Percentiles rank a stretch among this genome's conserved stretches.
Evolutionary conservation across 2,113 vertebrate species (phyloP).

Genomic region (Melanocharis versteri): DNA sequence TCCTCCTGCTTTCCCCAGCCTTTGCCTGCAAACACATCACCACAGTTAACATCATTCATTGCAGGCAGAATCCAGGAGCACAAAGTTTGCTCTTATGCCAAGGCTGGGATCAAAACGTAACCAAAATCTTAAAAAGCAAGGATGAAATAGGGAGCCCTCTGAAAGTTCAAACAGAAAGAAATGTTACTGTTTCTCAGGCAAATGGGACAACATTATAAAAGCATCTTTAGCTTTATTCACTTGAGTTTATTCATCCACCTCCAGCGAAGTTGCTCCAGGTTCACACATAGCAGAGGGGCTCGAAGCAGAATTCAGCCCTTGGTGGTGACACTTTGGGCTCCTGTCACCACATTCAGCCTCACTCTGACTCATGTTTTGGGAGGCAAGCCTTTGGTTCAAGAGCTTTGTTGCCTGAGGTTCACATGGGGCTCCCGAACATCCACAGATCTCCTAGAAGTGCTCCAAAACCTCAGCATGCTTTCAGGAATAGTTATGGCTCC

Average conservation of each 20-base stretch:
- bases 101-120: background rate
- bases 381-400: background rate
- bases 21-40: background rate
- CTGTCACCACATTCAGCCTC: background rate
- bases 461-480: background rate
- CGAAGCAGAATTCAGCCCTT: background rate
- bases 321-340: background rate
- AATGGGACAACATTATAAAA: background rate
- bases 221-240: background rate
- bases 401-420: background rate
- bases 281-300: background rate
- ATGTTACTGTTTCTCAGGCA: background rate
- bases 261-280: background rate
- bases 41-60: background rate
- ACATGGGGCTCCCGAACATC: background rate
- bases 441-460: background rate
- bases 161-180: background rate
- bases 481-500: background rate
- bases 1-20: background rate
- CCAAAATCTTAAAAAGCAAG: background rate
- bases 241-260: background rate
- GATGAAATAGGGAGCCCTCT: background rate
- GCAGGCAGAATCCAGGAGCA: background rate
- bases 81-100: background rate
- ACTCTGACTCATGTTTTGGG: background rate